Evolutionary conservation across 2,113 vertebrate species (phyloP).

Genomic region (Pituophis catenifer): DNA sequence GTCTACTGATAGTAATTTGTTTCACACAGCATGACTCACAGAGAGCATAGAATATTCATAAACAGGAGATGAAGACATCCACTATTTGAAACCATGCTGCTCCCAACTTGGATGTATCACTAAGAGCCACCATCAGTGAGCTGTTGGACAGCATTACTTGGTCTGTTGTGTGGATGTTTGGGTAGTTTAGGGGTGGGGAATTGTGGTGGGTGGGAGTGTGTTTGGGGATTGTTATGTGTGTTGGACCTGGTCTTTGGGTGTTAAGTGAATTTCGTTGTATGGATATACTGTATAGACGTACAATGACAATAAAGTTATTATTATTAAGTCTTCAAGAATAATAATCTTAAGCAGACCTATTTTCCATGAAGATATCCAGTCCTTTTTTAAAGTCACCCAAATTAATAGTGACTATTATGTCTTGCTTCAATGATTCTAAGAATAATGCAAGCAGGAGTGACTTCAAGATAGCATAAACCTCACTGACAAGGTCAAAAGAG

Average conservation of each 20-base stretch:
- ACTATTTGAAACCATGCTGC: background rate
- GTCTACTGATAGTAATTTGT: background rate
- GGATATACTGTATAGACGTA: too few species aligned
- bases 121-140: background rate
- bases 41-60: background rate
- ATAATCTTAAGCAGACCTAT: background rate
- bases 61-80: background rate
- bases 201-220: too few species aligned
- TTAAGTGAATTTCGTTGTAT: too few species aligned
- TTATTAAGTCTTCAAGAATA: background rate
- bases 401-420: background rate
- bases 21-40: background rate
- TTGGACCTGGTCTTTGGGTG: too few species aligned
- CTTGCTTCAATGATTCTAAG: background rate
- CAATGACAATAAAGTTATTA: too few species aligned
- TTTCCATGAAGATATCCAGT: background rate
- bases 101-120: background rate
- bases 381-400: background rate
- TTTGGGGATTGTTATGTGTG: too few species aligned
- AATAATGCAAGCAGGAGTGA: background rate
- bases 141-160: too few species aligned
- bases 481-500: background rate
- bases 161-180: too few species aligned
- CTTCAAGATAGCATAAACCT: background rate
- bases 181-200: too few species aligned